These are phyloP conservation scores for Drosophila bocqueti DNA, from an alignment of 1,140 invertebrate species.

Conservation along the genomic window DNA sequence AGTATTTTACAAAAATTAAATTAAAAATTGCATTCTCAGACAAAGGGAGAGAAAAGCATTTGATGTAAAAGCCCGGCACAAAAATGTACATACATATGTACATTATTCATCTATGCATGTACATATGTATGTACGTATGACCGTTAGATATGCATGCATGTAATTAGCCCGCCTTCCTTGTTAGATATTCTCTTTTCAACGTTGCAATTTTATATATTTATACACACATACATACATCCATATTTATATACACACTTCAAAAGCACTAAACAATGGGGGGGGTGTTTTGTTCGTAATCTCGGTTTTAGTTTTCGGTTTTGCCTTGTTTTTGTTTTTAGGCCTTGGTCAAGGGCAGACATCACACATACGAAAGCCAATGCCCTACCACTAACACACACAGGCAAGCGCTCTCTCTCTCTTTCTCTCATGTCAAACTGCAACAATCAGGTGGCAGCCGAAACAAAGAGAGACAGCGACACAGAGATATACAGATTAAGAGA, in stretches of 20 bases:
- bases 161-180: conserved; percentile 14
- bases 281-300: conserved; percentile 15
- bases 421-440: not conserved
- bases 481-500: not conserved
- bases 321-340: conserved; percentile 36
- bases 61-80: not conserved
- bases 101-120: too few relatives aligned
- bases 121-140: not conserved
- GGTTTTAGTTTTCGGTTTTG: conserved; percentile 25
- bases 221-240: too few relatives aligned
- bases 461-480: not conserved
- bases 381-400: conserved; percentile 10
- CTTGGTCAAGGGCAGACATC: conserved; percentile 47
- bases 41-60: not conserved
- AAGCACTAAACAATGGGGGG: conserved; percentile 15
- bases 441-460: conserved; percentile 22
- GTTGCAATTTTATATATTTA: not conserved
- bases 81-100: not conserved
- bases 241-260: not conserved
- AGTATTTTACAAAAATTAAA: too few relatives aligned
- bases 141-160: not conserved
- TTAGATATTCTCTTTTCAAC: conserved; percentile 16
- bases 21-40: not conserved
- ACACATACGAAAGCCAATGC: conserved; percentile 46
- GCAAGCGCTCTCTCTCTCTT: not conserved